phyloP scores from a whole-genome alignment of 2,797 vertebrate species.

The Coreius guichenoti region DNA sequence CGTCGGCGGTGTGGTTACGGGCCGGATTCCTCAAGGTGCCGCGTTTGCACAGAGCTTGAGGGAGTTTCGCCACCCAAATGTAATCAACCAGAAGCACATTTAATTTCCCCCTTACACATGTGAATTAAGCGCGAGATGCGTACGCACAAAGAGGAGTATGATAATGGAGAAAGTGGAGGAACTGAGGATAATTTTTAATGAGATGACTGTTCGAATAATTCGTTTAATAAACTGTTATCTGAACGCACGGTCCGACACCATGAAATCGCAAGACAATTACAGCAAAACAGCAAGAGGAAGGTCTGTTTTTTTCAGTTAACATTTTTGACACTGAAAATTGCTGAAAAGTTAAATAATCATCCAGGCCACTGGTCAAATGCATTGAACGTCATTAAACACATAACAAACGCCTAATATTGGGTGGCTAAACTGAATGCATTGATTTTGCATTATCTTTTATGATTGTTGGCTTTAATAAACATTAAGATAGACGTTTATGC shows the following conservation, averaged over 20 bases:
- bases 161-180: constrained; percentile 26
- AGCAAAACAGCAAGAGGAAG: background rate
- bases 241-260: background rate
- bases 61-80: constrained; percentile 39
- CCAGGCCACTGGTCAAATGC: background rate
- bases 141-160: constrained; percentile 29
- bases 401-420: background rate
- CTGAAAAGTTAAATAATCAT: background rate
- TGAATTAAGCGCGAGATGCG: constrained; percentile 30
- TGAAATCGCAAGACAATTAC: constrained; percentile 9
- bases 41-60: constrained; percentile 10
- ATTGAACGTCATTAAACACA: background rate
- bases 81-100: constrained; percentile 55
- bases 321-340: background rate
- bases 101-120: constrained; percentile 52
- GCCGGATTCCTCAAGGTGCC: constrained; percentile 27
- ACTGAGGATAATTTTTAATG: constrained; percentile 31
- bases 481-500: background rate
- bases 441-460: background rate
- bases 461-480: background rate
- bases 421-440: background rate
- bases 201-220: constrained; percentile 27
- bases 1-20: background rate
- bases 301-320: background rate
- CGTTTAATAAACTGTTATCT: constrained; percentile 25